Base-by-base conservation (phyloP, 2,113 vertebrate genomes). In the Turnix velox region DNA sequence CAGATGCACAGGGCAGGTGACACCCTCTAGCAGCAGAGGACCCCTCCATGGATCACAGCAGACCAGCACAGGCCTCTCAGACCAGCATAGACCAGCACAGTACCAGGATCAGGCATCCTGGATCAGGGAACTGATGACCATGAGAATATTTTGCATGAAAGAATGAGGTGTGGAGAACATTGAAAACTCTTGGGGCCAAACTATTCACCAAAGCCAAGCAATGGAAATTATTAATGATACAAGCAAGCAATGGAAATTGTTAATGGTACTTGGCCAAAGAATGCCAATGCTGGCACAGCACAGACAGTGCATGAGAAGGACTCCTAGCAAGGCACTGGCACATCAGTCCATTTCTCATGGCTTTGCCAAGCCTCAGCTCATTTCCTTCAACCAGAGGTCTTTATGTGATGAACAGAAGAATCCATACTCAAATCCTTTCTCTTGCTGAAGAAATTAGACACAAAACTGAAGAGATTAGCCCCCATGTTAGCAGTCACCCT, bases 121-220 rank as follows among this genome's bases (percentile, higher is more conserved):
- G 7, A 4, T n/a, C 23, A 55, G n/a, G n/a, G n/a, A 91, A n/a
- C 6, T 0, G 0, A 39, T 12, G n/a, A 30, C 2, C 1, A 19
- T 22, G 14, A 67, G 46, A 16, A 49, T 6, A 17, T 40, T 46
- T 71, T 63, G 16, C 49, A 48, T 28, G 14, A 59, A 20, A 71
- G 39, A 54, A 22, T 0, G 0, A 54, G 28, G 18, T 27, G 24
- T 75, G 51, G 9, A 77, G 30, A 84, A 18, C 22, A 16, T 25
- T 23, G 27, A 8, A 52, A 24, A 31, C 35, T 42, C 28, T 48
- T 1, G 0, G 16, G 7, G 4, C 63, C 33, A 71, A 84, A 33
- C 18, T 8, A 10, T 33, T 46, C 19, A 4, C 27, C 40, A 61
- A 39, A 88, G 37, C 14, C 46, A 81, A 75, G 24, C 5, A 28